These are phyloP conservation scores for Eupithecia exiguata DNA, from an alignment of 2,888 invertebrate species.

Conservation along the genomic window DNA sequence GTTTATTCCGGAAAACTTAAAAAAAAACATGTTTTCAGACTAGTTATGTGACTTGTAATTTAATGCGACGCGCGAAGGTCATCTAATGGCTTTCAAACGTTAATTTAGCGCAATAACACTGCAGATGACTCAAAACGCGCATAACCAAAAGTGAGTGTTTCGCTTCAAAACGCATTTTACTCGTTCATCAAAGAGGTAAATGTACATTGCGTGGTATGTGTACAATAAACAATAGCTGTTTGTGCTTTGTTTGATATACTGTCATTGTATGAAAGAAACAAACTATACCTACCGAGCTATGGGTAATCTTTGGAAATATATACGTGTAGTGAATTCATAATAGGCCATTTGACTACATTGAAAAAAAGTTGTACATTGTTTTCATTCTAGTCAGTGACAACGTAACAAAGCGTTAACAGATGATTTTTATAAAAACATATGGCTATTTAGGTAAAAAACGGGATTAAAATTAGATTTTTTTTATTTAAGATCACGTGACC, in stretches of 20 bases:
- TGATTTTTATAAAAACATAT: too few species aligned
- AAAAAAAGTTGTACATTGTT: too few species aligned
- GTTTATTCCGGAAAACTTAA: too few species aligned
- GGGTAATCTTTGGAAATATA: background rate
- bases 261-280: background rate
- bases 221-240: background rate
- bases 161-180: background rate
- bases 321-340: too few species aligned
- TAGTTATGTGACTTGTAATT: background rate
- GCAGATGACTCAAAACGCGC: background rate
- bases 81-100: background rate
- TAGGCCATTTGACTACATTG: too few species aligned
- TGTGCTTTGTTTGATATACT: background rate
- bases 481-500: too few species aligned
- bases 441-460: too few species aligned
- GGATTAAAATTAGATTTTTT: too few species aligned
- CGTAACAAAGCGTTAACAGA: too few species aligned
- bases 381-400: too few species aligned
- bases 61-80: background rate
- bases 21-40: too few species aligned
- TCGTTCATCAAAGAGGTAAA: background rate
- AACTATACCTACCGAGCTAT: background rate
- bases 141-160: background rate
- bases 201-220: background rate
- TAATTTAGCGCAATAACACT: background rate